Evolutionary conservation across 1,140 invertebrate genomes (phyloP).

Genomic region (Halyomorpha halys): DNA sequence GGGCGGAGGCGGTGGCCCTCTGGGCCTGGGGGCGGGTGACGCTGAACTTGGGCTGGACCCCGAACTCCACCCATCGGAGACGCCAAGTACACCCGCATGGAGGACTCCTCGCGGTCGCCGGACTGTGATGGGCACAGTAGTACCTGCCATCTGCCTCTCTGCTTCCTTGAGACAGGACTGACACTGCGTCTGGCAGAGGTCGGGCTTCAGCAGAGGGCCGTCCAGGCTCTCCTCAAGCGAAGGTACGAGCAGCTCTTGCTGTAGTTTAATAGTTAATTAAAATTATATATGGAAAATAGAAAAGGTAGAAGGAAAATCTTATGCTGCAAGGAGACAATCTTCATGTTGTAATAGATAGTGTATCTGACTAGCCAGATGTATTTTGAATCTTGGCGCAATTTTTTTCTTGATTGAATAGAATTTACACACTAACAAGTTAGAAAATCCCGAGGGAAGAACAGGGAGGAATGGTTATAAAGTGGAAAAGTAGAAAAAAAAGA

Average conservation of each 20-base stretch:
- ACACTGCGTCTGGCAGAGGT: constrained; percentile 20
- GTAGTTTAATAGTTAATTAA: too few relatives aligned
- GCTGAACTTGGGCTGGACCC: constrained; percentile 21
- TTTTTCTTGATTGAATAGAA: too few relatives aligned
- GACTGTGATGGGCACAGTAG: constrained; percentile 20
- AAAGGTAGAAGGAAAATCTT: too few relatives aligned
- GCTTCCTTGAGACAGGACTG: constrained; percentile 24
- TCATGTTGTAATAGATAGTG: too few relatives aligned
- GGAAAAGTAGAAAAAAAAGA: too few relatives aligned
- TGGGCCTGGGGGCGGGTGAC: constrained; percentile 15
- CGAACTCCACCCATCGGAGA: constrained; percentile 19
- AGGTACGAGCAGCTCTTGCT: constrained; percentile 11
- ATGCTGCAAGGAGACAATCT: too few relatives aligned
- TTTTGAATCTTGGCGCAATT: too few relatives aligned
- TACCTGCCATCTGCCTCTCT: constrained; percentile 21
- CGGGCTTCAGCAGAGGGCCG: constrained; percentile 18
- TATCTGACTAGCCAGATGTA: too few relatives aligned
- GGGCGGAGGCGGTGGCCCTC: constrained; percentile 17
- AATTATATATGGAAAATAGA: too few relatives aligned
- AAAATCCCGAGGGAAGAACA: too few relatives aligned
- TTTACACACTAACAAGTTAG: too few relatives aligned
- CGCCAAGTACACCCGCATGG: constrained; percentile 18
- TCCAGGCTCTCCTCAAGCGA: constrained; percentile 15
- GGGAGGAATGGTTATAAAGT: too few relatives aligned
- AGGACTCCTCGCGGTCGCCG: constrained; percentile 21